These are phyloP conservation scores for Phalera bucephala DNA, from an alignment of 2,888 invertebrate genomes.

Conservation along the genomic window DNA sequence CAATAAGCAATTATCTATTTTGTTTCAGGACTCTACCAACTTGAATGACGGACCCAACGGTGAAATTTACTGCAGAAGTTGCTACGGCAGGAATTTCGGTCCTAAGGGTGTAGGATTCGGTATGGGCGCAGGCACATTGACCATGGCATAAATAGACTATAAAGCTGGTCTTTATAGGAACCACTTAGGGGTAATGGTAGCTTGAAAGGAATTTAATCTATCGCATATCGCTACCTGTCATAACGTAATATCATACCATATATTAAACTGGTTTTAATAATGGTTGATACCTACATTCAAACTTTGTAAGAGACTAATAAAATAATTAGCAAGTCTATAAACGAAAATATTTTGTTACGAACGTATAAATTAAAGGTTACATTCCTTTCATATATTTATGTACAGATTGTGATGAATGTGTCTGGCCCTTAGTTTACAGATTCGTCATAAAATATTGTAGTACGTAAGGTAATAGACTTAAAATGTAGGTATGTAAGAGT, in stretches of 20 bases:
- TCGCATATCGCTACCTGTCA: slow-evolving; percentile 59
- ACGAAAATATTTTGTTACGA: slow-evolving; percentile 73
- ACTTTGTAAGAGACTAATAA: slow-evolving; percentile 61
- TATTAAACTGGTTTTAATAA: slow-evolving; percentile 81
- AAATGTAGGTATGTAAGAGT: slow-evolving; percentile 58
- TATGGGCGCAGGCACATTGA: slow-evolving; percentile 94
- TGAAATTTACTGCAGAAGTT: slow-evolving; percentile 96
- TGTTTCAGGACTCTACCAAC: slow-evolving; percentile 91
- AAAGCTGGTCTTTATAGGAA: slow-evolving; percentile 76
- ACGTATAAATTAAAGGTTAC: slow-evolving; percentile 82
- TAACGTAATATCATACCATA: slow-evolving; percentile 68
- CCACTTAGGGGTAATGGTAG: slow-evolving; percentile 57
- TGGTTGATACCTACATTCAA: slow-evolving; percentile 70
- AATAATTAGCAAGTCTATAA: slow-evolving; percentile 49
- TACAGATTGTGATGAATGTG: slow-evolving; percentile 79
- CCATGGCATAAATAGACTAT: slow-evolving; percentile 88
- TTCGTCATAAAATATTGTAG: slow-evolving; percentile 79
- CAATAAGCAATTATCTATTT: no score
- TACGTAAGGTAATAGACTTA: slow-evolving; percentile 67
- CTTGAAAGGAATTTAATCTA: slow-evolving; percentile 73
- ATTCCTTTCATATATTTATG: slow-evolving; percentile 78
- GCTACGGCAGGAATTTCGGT: slow-evolving; percentile 93
- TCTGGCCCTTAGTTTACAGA: slow-evolving; percentile 82
- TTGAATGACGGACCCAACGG: slow-evolving; percentile 96
- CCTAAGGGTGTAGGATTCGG: slow-evolving; percentile 96